Conservation (phyloP, 2,113 vertebrate genomes). For the Acanthisitta chloris region DNA sequence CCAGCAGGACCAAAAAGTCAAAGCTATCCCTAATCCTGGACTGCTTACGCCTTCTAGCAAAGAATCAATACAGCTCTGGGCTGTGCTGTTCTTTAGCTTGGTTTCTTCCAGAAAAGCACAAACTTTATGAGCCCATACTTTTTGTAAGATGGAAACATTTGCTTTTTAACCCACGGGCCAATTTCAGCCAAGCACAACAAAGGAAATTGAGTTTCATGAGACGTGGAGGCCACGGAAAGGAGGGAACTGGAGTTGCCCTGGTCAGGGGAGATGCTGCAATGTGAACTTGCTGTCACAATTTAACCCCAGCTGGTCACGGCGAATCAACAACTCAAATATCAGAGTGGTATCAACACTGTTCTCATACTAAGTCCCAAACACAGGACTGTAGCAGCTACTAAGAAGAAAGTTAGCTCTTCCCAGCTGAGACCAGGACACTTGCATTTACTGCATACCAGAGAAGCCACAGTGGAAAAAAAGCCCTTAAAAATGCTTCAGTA, state of each 20-base stretch:
- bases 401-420: background rate
- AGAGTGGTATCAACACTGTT: background rate
- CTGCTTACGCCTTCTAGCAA: background rate
- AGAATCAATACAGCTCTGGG: background rate
- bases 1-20: background rate
- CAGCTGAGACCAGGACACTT: background rate
- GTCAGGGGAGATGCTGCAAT: background rate
- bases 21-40: background rate
- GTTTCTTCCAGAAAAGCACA: background rate
- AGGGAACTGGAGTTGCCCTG: background rate
- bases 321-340: background rate
- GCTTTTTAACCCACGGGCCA: background rate
- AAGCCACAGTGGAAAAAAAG: background rate
- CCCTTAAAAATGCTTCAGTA: background rate
- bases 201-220: background rate
- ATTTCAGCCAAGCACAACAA: background rate
- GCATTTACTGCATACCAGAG: background rate
- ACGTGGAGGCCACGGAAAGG: background rate
- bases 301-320: background rate
- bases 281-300: background rate
- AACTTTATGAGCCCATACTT: background rate
- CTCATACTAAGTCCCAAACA: background rate
- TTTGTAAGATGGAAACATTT: background rate
- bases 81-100: background rate
- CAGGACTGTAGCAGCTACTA: background rate